Evolutionary conservation across 2,797 vertebrate species (phyloP).

Genomic region (Melanogrammus aeglefinus): DNA sequence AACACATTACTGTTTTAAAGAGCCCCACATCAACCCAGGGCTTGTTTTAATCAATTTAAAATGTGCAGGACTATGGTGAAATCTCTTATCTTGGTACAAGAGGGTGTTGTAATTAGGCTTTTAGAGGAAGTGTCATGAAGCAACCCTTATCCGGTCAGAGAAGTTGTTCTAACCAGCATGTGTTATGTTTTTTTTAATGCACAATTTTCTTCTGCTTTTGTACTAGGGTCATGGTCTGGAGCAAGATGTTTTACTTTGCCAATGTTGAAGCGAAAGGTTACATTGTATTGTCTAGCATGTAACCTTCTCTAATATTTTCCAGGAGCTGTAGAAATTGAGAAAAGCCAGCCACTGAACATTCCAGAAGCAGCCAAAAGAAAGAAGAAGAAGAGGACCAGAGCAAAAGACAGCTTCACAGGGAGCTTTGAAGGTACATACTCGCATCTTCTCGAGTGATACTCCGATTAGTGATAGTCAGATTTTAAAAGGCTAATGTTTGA

Average conservation of each 20-base stretch:
- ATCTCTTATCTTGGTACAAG: too few relatives aligned
- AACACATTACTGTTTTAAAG: too few relatives aligned
- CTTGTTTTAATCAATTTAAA: too few relatives aligned
- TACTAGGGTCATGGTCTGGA: too few relatives aligned
- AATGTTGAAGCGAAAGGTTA: not conserved
- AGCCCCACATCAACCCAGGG: too few relatives aligned
- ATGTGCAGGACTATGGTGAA: too few relatives aligned
- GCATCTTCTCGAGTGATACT: not conserved
- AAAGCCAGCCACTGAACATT: slow-evolving; percentile 86
- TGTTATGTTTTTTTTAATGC: too few relatives aligned
- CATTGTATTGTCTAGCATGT: not conserved
- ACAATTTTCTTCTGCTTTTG: too few relatives aligned
- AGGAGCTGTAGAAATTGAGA: slow-evolving; percentile 57
- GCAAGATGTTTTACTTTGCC: not conserved
- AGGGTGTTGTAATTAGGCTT: too few relatives aligned
- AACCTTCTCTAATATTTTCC: not conserved
- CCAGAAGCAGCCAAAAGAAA: slow-evolving; percentile 81
- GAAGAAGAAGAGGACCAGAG: slow-evolving; percentile 87
- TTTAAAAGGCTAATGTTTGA: not conserved
- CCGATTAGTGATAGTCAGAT: not conserved
- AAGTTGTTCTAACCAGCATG: not conserved
- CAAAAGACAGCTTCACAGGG: slow-evolving; percentile 81
- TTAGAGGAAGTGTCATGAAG: too few relatives aligned
- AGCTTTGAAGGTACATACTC: slow-evolving; percentile 85
- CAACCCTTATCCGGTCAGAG: too few relatives aligned